Evolutionary conservation across 1,140 invertebrate species (phyloP).

Genomic region (Drosophila seguyi): DNA sequence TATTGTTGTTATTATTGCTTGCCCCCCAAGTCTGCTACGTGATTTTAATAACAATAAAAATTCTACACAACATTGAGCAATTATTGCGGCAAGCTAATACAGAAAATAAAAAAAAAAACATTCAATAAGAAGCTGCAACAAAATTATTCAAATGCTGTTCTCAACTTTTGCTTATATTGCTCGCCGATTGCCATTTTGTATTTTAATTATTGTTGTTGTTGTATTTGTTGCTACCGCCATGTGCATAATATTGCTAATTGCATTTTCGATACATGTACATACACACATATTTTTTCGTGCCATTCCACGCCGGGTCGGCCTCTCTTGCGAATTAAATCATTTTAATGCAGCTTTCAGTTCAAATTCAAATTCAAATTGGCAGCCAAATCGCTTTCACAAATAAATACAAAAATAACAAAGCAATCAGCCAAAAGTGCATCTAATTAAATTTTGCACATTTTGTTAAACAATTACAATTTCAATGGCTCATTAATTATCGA

Average conservation of each 20-base stretch:
- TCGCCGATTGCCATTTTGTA: slow-evolving; percentile 63
- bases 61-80: slow-evolving; percentile 70
- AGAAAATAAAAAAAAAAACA: neutral
- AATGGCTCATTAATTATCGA: slow-evolving; percentile 49
- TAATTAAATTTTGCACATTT: slow-evolving; percentile 61
- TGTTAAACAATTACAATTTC: slow-evolving; percentile 44
- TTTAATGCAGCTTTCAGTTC: slow-evolving; percentile 62
- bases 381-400: slow-evolving; percentile 33
- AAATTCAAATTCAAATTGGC: slow-evolving; percentile 57
- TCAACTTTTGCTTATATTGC: slow-evolving; percentile 53
- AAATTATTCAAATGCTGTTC: slow-evolving; percentile 55
- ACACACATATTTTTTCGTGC: slow-evolving; percentile 40
- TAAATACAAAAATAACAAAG: slow-evolving; percentile 48
- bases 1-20: slow-evolving; percentile 17
- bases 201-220: slow-evolving; percentile 28
- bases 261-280: slow-evolving; percentile 47
- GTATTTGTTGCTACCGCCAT: slow-evolving; percentile 11
- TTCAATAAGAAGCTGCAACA: slow-evolving; percentile 12
- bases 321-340: slow-evolving; percentile 57
- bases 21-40: slow-evolving; percentile 58
- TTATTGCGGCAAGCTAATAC: slow-evolving; percentile 54
- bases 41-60: slow-evolving; percentile 82
- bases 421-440: slow-evolving; percentile 52
- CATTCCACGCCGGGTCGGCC: slow-evolving; percentile 20
- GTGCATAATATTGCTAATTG: slow-evolving; percentile 64